A percentile compares a stretch with the other conserved stretches of the same genome.
Conservation (phyloP, 2,797 vertebrate species). For the Schizopygopsis malacanthus region DNA sequence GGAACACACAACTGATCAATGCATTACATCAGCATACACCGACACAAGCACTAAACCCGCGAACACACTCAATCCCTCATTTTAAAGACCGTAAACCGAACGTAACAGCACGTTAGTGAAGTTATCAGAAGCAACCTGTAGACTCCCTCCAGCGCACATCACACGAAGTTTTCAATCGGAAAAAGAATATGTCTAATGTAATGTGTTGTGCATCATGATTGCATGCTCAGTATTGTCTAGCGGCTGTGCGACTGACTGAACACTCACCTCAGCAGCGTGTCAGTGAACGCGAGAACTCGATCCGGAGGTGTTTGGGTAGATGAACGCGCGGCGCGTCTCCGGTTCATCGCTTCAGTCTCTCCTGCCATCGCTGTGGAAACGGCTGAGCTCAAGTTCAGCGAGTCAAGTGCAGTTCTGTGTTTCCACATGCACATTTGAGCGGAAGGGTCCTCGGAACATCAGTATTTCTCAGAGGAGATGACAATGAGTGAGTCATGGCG, state of each 20-base stretch:
- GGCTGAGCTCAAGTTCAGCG: conserved; percentile 15
- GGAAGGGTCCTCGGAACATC: conserved; percentile 6
- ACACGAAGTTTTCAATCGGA: not conserved
- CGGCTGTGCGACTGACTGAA: not conserved
- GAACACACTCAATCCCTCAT: not conserved
- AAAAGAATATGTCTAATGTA: not conserved
- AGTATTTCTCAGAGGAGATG: conserved; percentile 39
- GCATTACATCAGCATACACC: conserved; percentile 35
- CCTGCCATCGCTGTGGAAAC: conserved; percentile 7
- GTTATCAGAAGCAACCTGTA: conserved; percentile 21
- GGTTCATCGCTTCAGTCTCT: not conserved
- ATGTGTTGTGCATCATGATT: not conserved
- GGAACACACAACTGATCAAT: conserved; percentile 29
- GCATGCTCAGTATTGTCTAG: not conserved
- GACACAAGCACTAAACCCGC: not conserved
- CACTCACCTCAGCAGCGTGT: conserved; percentile 27
- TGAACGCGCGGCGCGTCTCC: conserved; percentile 6
- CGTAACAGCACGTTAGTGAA: not conserved
- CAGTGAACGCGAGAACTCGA: not conserved
- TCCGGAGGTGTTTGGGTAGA: conserved; percentile 1
- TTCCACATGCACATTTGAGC: conserved; percentile 3
- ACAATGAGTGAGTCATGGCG: conserved; percentile 49
- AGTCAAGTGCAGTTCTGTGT: conserved; percentile 27
- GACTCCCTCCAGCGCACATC: not conserved
- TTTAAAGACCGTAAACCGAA: not conserved